Conservation (phyloP, 2,797 vertebrate genomes). For the Acanthopagrus latus region DNA sequence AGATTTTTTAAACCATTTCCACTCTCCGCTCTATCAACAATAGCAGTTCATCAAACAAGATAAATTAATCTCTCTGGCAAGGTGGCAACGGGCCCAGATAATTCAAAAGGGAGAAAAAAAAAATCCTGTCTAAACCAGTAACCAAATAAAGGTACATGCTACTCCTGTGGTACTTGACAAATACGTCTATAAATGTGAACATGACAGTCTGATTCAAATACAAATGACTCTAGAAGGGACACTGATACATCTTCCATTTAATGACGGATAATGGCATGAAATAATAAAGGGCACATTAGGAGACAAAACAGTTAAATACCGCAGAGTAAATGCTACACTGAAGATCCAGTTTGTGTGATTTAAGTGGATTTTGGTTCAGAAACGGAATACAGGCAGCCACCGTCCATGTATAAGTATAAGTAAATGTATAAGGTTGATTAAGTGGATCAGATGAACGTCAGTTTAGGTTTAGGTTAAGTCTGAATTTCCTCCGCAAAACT, state of each 20-base stretch:
- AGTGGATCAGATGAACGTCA: too few species aligned
- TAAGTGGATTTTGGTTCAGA: too few species aligned
- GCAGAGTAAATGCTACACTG: neutral
- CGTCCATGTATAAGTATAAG: too few species aligned
- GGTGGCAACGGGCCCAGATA: conserved; percentile 61
- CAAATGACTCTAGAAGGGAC: neutral
- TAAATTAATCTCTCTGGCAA: conserved; percentile 66
- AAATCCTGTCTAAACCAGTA: conserved; percentile 23
- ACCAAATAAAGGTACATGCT: conserved; percentile 21
- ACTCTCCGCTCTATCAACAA: conserved; percentile 63
- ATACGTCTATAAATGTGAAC: conserved; percentile 11
- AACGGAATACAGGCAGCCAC: too few species aligned
- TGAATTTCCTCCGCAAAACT: too few species aligned
- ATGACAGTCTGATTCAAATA: conserved; percentile 9
- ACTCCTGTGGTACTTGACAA: conserved; percentile 19
- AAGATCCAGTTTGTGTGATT: neutral
- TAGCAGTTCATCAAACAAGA: conserved; percentile 69
- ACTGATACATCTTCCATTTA: conserved; percentile 1
- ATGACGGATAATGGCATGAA: conserved; percentile 22
- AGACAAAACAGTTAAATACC: conserved; percentile 1
- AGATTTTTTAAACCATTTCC: conserved; percentile 66
- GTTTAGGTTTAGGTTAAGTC: too few species aligned
- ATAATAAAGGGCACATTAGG: conserved; percentile 8
- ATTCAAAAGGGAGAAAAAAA: conserved; percentile 28
- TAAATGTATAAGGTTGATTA: too few species aligned